A percentile compares a stretch with the other conserved stretches of the same genome.
Evolutionary conservation across 2,888 invertebrate genomes (phyloP).

Genomic region (Mythimna vitellina): DNA sequence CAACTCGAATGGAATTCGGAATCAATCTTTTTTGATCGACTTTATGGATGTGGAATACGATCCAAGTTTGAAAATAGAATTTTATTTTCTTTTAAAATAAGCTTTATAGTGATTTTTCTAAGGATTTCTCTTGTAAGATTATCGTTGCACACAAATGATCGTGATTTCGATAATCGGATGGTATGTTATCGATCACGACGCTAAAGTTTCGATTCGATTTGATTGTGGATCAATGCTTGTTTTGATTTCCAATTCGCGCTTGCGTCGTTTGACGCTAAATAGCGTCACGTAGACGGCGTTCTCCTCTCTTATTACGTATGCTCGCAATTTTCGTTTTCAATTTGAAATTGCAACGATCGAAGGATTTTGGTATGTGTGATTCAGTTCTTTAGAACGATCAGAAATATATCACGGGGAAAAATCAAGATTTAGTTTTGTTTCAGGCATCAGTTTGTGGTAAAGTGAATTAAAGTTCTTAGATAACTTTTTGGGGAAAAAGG

Average conservation of each 20-base stretch:
- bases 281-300: conserved; percentile 86
- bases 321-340: conserved; percentile 85
- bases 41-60: conserved; percentile 68
- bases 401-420: conserved; percentile 17
- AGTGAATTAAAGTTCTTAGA: not conserved
- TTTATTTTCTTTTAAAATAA: conserved; percentile 49
- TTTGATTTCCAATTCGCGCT: conserved; percentile 91
- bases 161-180: conserved; percentile 89
- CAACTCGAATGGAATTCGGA: conserved; percentile 57
- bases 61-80: conserved; percentile 70
- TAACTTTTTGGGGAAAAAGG: not conserved
- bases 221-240: conserved; percentile 88
- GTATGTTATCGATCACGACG: conserved; percentile 89
- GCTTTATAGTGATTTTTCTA: conserved; percentile 63
- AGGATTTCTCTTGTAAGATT: conserved; percentile 55
- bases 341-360: conserved; percentile 75
- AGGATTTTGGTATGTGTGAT: conserved; percentile 64
- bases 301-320: conserved; percentile 77
- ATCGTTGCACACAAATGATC: conserved; percentile 81
- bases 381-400: conserved; percentile 26
- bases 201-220: conserved; percentile 88
- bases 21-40: conserved; percentile 43
- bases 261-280: conserved; percentile 88
- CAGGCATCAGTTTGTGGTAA: not conserved
- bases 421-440: not conserved